Evolutionary conservation across 2,888 invertebrate species (phyloP).

Genomic region (Plebejus anna): DNA sequence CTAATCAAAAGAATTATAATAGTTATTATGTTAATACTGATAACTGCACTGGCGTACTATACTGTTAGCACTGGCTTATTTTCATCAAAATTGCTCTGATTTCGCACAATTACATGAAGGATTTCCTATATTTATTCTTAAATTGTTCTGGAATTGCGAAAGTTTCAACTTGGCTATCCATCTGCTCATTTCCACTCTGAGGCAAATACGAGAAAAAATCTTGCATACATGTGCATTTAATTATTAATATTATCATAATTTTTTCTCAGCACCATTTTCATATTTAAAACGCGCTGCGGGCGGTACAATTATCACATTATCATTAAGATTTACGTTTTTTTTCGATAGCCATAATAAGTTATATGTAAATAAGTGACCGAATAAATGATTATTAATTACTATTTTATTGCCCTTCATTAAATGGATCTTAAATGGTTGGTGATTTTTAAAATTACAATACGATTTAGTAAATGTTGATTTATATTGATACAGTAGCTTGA

Average conservation of each 20-base stretch:
- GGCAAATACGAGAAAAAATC: neutral
- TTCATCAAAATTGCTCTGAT: too few relatives aligned
- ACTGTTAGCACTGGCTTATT: too few relatives aligned
- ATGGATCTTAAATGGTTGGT: neutral
- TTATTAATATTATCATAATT: neutral
- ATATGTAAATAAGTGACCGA: neutral
- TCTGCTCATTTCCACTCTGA: neutral
- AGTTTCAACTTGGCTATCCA: neutral
- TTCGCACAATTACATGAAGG: too few relatives aligned
- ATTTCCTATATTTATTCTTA: neutral
- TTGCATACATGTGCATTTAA: neutral
- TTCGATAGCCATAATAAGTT: neutral
- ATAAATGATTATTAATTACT: neutral
- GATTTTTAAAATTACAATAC: neutral
- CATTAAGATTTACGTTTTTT: neutral
- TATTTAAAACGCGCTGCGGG: neutral
- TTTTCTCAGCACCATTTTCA: neutral
- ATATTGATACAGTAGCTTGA: too few relatives aligned
- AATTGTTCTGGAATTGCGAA: neutral
- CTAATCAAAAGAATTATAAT: too few relatives aligned
- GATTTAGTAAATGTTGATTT: neutral
- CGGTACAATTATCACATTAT: slow-evolving; percentile 7
- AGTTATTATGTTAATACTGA: too few relatives aligned
- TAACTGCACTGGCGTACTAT: too few relatives aligned
- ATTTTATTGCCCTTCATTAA: neutral